Conservation (phyloP, 2,797 vertebrate species). For the Tolypeutes matacus region DNA sequence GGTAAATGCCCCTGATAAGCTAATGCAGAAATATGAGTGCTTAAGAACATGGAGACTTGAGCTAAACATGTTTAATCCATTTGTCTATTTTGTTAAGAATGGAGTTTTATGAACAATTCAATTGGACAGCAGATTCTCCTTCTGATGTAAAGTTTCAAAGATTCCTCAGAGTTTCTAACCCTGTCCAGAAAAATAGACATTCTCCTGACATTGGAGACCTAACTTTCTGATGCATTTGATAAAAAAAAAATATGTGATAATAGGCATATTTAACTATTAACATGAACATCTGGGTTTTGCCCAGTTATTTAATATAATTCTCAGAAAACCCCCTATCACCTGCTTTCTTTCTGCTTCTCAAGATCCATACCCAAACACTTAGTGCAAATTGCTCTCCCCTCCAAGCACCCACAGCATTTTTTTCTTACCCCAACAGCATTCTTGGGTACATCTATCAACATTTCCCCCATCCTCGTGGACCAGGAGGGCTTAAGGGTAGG, state of each 20-base stretch:
- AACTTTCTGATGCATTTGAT: conserved; percentile 43
- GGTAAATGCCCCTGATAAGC: background rate
- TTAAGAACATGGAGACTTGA: conserved; percentile 15
- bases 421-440: conserved; percentile 13
- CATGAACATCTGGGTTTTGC: conserved; percentile 47
- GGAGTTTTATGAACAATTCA: background rate
- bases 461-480: background rate
- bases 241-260: conserved; percentile 28
- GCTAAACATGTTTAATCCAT: conserved; percentile 55
- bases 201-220: background rate
- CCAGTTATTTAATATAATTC: conserved; percentile 40
- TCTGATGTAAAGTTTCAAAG: conserved; percentile 52
- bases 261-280: background rate
- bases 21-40: conserved; percentile 3
- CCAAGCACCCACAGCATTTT: background rate
- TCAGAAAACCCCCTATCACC: conserved; percentile 33
- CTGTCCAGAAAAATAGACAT: conserved; percentile 32
- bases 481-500: conserved; percentile 24
- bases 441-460: background rate
- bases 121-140: conserved; percentile 21
- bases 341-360: background rate
- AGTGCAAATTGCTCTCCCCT: conserved; percentile 6
- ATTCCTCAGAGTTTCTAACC: conserved; percentile 40
- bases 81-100: background rate
- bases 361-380: background rate